A percentile compares a stretch with the other conserved stretches of the same genome.
These are phyloP conservation scores for Scrobipalpa costella DNA, from an alignment of 2,888 invertebrate genomes.

Conservation along the genomic window DNA sequence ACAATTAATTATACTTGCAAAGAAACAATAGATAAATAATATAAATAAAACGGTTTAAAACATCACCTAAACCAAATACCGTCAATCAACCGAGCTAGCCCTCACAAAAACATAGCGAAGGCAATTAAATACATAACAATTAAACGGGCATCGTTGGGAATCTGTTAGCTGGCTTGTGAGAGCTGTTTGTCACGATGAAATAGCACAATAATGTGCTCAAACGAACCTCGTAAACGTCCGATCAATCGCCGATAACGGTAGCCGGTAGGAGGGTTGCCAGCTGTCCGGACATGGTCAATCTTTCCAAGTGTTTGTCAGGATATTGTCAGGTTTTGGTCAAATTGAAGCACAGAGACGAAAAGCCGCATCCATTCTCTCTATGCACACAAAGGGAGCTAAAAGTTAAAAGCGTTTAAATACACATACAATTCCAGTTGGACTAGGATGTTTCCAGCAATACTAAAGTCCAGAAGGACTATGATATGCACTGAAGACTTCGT, in stretches of 20 bases:
- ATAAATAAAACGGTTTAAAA: neutral
- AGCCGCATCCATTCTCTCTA: too few relatives aligned
- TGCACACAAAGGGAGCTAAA: too few relatives aligned
- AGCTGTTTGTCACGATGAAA: constrained; percentile 51
- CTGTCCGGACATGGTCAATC: neutral
- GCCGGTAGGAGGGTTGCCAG: constrained; percentile 31
- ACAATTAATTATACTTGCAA: neutral
- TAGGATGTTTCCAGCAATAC: too few relatives aligned
- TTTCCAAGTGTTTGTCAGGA: neutral
- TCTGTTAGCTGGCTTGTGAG: constrained; percentile 47
- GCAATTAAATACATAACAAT: constrained; percentile 31
- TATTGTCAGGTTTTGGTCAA: neutral
- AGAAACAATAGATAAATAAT: neutral
- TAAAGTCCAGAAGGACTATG: too few relatives aligned
- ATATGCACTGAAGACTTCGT: too few relatives aligned
- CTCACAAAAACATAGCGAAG: neutral
- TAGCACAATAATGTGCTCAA: constrained; percentile 54
- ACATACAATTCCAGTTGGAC: too few relatives aligned
- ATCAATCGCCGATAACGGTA: constrained; percentile 61
- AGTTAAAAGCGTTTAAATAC: too few relatives aligned
- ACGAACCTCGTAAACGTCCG: constrained; percentile 55
- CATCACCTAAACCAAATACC: neutral
- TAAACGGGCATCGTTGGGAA: constrained; percentile 43
- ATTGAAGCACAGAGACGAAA: neutral
- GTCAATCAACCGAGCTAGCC: neutral